Percentiles rank a stretch among this genome's conserved stretches.
These are phyloP conservation scores for Ophion slaviceki DNA, from an alignment of 2,888 invertebrate species.

Conservation along the genomic window DNA sequence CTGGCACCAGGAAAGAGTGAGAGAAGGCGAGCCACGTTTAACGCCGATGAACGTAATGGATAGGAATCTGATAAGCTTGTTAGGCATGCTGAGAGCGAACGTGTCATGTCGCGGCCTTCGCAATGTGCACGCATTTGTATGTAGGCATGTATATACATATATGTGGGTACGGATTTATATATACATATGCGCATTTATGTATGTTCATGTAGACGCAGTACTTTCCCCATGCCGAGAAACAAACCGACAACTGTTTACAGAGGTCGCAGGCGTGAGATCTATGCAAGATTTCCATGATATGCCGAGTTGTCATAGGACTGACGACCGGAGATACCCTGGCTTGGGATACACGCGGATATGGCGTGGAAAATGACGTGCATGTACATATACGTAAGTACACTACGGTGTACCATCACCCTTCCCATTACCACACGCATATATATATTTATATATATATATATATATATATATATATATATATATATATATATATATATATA, in stretches of 20 bases:
- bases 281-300: constrained; percentile 79
- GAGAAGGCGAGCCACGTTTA: constrained; percentile 60
- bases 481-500: too few species aligned
- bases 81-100: constrained; percentile 36
- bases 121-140: constrained; percentile 58
- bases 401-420: constrained; percentile 30
- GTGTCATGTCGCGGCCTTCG: constrained; percentile 9
- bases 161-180: constrained; percentile 64
- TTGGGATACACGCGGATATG: constrained; percentile 59
- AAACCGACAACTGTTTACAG: constrained; percentile 75
- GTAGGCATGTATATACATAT: constrained; percentile 65
- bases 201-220: constrained; percentile 64
- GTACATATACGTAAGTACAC: constrained; percentile 24
- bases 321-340: constrained; percentile 33
- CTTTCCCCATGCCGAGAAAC: constrained; percentile 73
- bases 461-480: too few species aligned
- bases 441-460: too few species aligned
- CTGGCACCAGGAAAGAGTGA: background rate
- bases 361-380: constrained; percentile 42
- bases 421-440: constrained; percentile 13
- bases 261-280: constrained; percentile 80
- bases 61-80: constrained; percentile 73
- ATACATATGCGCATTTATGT: constrained; percentile 29
- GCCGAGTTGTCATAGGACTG: constrained; percentile 74
- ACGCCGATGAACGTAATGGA: constrained; percentile 51